Evolutionary conservation across 2,888 invertebrate genomes (phyloP), one percentile per base, ranked within the genome.

Genomic region (Oxycera nigricornis): DNA sequence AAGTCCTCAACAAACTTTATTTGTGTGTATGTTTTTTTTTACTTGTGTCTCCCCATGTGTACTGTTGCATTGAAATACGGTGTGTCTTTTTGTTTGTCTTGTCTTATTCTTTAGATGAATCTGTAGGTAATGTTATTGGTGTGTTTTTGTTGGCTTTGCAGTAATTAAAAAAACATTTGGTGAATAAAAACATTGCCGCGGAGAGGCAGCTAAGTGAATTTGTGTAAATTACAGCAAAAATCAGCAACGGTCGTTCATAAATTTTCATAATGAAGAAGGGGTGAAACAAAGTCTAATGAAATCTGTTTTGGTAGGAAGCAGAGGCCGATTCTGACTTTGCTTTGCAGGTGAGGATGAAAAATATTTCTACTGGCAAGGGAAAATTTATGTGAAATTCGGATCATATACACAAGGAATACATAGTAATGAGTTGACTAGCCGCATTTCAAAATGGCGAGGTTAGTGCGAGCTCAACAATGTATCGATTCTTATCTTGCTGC

Each of bases 171-270:
- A 70, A 70, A 30, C 52, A 70, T 52, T 52, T 52, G 22, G 39
- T 52, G 55, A 70, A 70, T 70, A 70, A 70, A 68, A 70, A 70
- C 52, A 35, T 70, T 55, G 70, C 55, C 35, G 52, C 35, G 39
- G 41, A 41, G 41, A 41, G 52, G 55, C 55, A 70, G 22, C 20
- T 55, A 70, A 31, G 70, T 52, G 52, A 70, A 55, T 70, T 70
- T 70, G 70, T 70, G 70, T 70, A 70, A 70, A 52, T 70, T 70
- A 70, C 70, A 70, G 14, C 52, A 22, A 22, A 50, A 68, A 68
- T 68, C 68, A 68, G 50, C 28, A 50, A 50, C 50, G 46, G 68
- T 31, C 28, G 68, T 50, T 50, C 14, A 68, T 68, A 68, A 68
- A 68, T 68, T 68, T 68, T 50, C 68, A 50, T 68, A 50, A 68